Evolutionary conservation across 2,888 invertebrate genomes (phyloP), one percentile per base, ranked within the genome.

Genomic region (Phalangium opilio): DNA sequence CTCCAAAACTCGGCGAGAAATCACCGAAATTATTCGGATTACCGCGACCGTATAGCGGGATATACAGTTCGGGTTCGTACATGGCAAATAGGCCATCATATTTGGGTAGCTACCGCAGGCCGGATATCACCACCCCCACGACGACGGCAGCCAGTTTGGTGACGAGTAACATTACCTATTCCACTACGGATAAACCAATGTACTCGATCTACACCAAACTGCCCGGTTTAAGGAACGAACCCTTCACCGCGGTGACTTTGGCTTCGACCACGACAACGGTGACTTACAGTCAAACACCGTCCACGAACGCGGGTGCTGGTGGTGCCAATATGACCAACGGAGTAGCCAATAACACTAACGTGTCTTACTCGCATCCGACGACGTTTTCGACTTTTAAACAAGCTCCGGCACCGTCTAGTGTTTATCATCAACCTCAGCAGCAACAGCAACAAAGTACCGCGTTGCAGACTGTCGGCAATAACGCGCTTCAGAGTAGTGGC

Each of bases 51-150:
- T 76, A 77, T 60, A 72, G 74, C 8, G 73, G 75, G 43, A 63
- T 65, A 59, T 77, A 76, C 61, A 76, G 74, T 55, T 74, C 79
- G 39, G 76, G 77, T 49, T 79, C 79, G 57, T 80, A 80, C 61
- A 75, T 79, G 73, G 78, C 78, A 41, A 80, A 79, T 64, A 70
- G 78, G 56, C 77, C 79, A 47, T 74, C 74, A 58, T 73, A 73
- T 57, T 62, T 69, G 52, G 75, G 72, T 51, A 53, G 50, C 14
- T 76, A 76, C 57, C 70, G 76, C 54, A 72, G 75, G 55, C 52
- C 52, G 2, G 52, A 50, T 14, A 14, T 50, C 58, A 36, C 58
- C 55, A 46, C 56, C 11, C 44, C 52, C 19, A 45, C 51, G 46
- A 50, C 50, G 44, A 49, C 50, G 15, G 49, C 41, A n/a, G 51